phyloP scores from a whole-genome alignment of 1,140 invertebrate species.

The Drosophila ercepeae region DNA sequence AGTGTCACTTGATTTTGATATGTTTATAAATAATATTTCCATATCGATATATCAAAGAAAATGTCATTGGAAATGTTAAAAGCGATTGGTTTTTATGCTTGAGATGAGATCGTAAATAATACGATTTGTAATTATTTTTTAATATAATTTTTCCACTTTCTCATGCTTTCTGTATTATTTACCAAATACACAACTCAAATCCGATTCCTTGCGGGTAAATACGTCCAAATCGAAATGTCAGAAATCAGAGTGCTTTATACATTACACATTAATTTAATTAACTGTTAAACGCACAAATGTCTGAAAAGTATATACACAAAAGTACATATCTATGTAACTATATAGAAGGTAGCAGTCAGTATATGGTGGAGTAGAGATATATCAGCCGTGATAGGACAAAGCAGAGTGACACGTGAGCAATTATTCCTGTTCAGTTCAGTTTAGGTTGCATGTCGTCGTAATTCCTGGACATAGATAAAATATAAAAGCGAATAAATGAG shows the following conservation, averaged over 20 bases:
- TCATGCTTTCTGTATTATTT: too few species aligned
- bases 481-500: conserved; percentile 20
- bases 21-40: conserved; percentile 26
- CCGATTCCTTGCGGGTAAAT: conserved; percentile 13
- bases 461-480: conserved; percentile 62
- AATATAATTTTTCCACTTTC: background rate
- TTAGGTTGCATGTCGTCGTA: conserved; percentile 58
- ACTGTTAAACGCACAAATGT: conserved; percentile 47
- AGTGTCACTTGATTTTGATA: conserved; percentile 18
- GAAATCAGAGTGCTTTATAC: conserved; percentile 47
- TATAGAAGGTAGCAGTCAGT: background rate
- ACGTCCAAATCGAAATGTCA: conserved; percentile 55
- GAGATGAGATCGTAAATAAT: background rate
- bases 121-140: background rate
- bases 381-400: conserved; percentile 21
- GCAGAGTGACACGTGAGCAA: conserved; percentile 59
- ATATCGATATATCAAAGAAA: background rate
- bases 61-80: background rate
- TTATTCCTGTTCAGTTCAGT: conserved; percentile 62
- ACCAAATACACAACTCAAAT: too few species aligned
- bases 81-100: background rate
- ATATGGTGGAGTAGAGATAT: conserved; percentile 1
- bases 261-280: conserved; percentile 75
- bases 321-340: conserved; percentile 3
- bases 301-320: conserved; percentile 1